These are phyloP conservation scores for Papilio demoleus DNA, from an alignment of 2,888 invertebrate species.

Conservation along the genomic window DNA sequence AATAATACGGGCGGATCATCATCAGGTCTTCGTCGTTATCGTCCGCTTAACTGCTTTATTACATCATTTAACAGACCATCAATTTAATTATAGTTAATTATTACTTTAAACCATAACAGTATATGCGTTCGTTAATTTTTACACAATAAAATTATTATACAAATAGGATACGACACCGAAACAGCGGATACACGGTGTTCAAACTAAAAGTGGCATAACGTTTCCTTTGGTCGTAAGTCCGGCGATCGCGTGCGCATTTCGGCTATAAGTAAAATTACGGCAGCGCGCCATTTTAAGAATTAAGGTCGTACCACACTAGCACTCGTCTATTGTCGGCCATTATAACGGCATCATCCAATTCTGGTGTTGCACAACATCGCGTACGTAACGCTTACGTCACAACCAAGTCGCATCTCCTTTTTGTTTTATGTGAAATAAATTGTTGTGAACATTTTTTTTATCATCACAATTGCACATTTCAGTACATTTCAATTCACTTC, in stretches of 20 bases:
- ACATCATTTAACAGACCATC: conserved; percentile 12
- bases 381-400: conserved; percentile 62
- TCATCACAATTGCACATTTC: conserved; percentile 5
- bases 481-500: not conserved
- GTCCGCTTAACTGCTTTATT: conserved; percentile 12
- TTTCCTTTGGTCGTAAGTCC: conserved; percentile 42
- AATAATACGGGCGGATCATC: not conserved
- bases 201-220: conserved; percentile 39
- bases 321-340: conserved; percentile 60
- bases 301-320: conserved; percentile 72
- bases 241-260: conserved; percentile 58
- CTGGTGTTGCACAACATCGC: conserved; percentile 67
- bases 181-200: not conserved
- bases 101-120: conserved; percentile 30
- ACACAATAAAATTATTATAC: conserved; percentile 13
- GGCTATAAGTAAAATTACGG: conserved; percentile 55
- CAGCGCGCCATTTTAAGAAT: conserved; percentile 68
- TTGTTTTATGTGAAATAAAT: conserved; percentile 39
- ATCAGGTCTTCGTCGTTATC: conserved; percentile 9
- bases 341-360: conserved; percentile 79
- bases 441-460: conserved; percentile 20
- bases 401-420: conserved; percentile 46
- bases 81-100: conserved; percentile 32
- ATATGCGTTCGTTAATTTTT: conserved; percentile 26
- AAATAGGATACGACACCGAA: not conserved